Evolutionary conservation across 2,113 vertebrate species (phyloP), one percentile per base, ranked within the genome.

Genomic region (Trinectes maculatus): DNA sequence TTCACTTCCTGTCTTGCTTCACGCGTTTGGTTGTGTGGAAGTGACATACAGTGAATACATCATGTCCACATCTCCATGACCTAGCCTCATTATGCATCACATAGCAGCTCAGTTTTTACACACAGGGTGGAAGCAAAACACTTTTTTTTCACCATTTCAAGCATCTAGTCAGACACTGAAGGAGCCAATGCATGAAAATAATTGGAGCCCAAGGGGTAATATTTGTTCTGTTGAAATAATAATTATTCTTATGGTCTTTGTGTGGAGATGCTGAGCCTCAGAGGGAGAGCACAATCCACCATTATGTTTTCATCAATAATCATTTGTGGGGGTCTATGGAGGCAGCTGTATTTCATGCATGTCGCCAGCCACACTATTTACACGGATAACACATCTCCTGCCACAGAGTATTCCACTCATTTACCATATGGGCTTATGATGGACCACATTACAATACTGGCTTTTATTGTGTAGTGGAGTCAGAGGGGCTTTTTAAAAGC

Each of bases 141-240:
- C 12, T 18, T 65, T 64, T 56, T 36, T 10, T 52, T 60, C 49
- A 70, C 5, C 61, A 82, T 76, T 70, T 61, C 77, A 82, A 82
- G 67, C 83, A 82, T 83, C 74, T 73, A 77, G 77, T 89, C 82
- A 87, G 82, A 87, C 82, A 84, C 87, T 71, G 80, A 84, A 87
- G 82, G 77, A 91, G 87, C 87, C 86, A 89, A 91, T 89, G 92
- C 90, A 91, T 93, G 91, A 89, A 92, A 93, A 92, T 93, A 93
- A 93, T 92, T 92, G 89, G 90, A 90, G 91, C 92, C 92, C 92
- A 92, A 90, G 92, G 92, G 91, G 92, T 92, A 87, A 90, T 91
- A 92, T 92, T 93, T 93, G 91, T 92, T 92, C 90, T 91, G 86
- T 87, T 93, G 91, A 91, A 92, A 92, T 90, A 90, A 91, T 91